Evolutionary conservation across 2,113 vertebrate genomes (phyloP).

Genomic region (Rattus rattus): DNA sequence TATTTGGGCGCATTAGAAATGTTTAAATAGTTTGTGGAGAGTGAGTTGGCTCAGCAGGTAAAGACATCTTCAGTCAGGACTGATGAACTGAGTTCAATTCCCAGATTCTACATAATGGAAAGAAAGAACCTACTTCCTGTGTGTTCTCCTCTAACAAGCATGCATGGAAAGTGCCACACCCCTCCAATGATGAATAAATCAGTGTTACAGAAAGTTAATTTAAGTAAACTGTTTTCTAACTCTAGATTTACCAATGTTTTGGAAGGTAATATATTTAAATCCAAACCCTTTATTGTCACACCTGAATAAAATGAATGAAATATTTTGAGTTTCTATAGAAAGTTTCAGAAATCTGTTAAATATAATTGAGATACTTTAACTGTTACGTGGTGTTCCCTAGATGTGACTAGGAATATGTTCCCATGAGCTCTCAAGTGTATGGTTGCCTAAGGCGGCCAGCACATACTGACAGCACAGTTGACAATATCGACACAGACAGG

Average conservation of each 20-base stretch:
- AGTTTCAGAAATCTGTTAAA: conserved; percentile 47
- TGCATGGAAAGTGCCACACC: neutral
- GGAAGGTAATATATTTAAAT: conserved; percentile 52
- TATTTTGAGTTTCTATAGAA: conserved; percentile 50
- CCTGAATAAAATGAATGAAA: conserved; percentile 54
- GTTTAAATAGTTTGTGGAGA: neutral
- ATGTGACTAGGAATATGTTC: neutral
- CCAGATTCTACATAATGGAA: neutral
- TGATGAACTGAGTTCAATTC: neutral
- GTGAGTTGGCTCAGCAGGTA: neutral
- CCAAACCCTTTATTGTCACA: conserved; percentile 51
- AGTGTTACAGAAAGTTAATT: neutral
- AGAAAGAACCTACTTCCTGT: neutral
- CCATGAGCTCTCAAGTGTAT: neutral
- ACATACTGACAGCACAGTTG: neutral
- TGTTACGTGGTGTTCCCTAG: neutral
- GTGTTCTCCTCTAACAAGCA: neutral
- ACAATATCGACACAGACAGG: neutral
- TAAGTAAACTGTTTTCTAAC: conserved; percentile 32
- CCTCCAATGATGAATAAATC: neutral
- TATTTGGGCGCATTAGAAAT: neutral
- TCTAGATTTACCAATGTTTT: conserved; percentile 47
- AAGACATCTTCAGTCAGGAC: neutral
- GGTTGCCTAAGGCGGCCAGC: neutral
- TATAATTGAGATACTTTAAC: conserved; percentile 45